Percentiles rank a stretch among this genome's conserved stretches.
Evolutionary conservation across 2,797 vertebrate species (phyloP).

Genomic region (Rhinatrema bivittatum): DNA sequence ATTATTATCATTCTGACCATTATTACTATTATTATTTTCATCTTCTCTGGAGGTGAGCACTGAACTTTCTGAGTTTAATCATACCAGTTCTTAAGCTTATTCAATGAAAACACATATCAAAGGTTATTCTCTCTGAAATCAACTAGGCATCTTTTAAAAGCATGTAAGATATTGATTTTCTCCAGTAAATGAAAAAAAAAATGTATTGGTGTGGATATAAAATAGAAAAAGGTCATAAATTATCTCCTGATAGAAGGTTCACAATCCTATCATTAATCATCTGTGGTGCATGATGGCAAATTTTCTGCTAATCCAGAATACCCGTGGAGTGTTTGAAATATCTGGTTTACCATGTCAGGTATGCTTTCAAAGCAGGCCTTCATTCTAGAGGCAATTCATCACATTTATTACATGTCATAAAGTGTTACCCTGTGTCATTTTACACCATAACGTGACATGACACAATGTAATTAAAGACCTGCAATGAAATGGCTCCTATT

Average conservation of each 20-base stretch:
- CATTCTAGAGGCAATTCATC: slow-evolving; percentile 57
- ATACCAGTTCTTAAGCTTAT: no score
- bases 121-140: slow-evolving; percentile 27
- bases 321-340: slow-evolving; percentile 22
- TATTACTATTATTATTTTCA: no score
- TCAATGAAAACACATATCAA: no score
- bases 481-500: slow-evolving; percentile 39
- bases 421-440: slow-evolving; percentile 54
- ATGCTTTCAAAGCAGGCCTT: slow-evolving; percentile 41
- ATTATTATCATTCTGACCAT: no score
- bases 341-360: slow-evolving; percentile 25
- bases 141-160: slow-evolving; percentile 7
- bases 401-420: slow-evolving; percentile 59
- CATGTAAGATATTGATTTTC: slow-evolving; percentile 15
- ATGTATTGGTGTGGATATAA: slow-evolving; percentile 11
- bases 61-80: no score
- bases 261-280: slow-evolving; percentile 37
- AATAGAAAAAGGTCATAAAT: slow-evolving; percentile 24
- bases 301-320: slow-evolving; percentile 22
- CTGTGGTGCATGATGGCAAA: slow-evolving; percentile 16
- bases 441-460: slow-evolving; percentile 48
- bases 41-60: no score
- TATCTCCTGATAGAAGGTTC: slow-evolving; percentile 11
- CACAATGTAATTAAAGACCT: slow-evolving; percentile 57
- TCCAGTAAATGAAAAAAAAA: slow-evolving; percentile 25